Evolutionary conservation across 2,113 vertebrate genomes (phyloP).

Genomic region (Cololabis saira): DNA sequence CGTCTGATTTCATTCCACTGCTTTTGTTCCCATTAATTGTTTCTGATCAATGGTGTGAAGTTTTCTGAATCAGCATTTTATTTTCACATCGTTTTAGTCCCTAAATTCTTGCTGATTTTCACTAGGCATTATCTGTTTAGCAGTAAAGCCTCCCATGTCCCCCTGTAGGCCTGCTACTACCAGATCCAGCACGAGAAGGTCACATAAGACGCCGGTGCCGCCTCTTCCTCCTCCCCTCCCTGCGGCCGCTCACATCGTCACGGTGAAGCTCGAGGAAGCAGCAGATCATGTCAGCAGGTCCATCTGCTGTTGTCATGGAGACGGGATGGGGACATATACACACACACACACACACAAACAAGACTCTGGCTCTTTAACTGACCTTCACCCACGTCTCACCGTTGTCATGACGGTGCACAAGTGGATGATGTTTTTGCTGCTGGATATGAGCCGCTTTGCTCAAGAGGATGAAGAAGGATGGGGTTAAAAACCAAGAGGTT

Average conservation of each 20-base stretch:
- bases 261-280: neutral
- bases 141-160: no score
- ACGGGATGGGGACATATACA: neutral
- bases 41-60: no score
- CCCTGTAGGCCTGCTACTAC: constrained; percentile 94
- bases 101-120: no score
- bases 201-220: constrained; percentile 77
- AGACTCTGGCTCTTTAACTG: no score
- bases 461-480: no score
- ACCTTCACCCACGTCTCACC: neutral
- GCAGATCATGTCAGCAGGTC: constrained; percentile 15
- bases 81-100: no score
- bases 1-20: no score
- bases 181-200: constrained; percentile 99
- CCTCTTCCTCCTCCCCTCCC: neutral
- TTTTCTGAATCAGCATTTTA: no score
- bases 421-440: neutral
- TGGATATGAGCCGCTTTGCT: no score
- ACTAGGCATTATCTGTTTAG: no score
- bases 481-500: no score
- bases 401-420: constrained; percentile 7
- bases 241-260: neutral
- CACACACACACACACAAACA: neutral
- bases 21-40: no score
- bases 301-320: constrained; percentile 41